Evolutionary conservation across 2,113 vertebrate genomes (phyloP).

Genomic region (Psittacus erithacus): DNA sequence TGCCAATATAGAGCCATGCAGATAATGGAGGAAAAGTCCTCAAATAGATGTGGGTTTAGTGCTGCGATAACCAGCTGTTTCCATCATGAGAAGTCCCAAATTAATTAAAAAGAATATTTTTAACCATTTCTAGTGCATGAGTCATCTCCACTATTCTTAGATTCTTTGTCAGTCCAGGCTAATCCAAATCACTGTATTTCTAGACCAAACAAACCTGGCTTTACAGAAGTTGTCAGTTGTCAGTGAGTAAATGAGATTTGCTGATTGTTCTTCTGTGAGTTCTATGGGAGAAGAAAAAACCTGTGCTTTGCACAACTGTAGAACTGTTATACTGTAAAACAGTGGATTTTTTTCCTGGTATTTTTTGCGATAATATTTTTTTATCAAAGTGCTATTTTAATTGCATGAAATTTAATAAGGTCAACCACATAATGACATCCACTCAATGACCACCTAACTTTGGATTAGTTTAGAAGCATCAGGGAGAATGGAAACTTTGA

Average conservation of each 20-base stretch:
- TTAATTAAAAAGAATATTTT: neutral
- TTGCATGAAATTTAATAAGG: neutral
- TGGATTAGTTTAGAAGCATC: neutral
- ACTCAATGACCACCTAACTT: neutral
- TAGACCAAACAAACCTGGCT: neutral
- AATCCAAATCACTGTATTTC: neutral
- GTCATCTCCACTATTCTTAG: neutral
- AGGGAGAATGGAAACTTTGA: neutral
- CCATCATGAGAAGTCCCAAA: neutral
- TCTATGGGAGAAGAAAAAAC: neutral
- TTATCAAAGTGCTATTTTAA: neutral
- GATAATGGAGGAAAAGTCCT: neutral
- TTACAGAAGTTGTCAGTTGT: neutral
- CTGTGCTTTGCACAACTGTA: neutral
- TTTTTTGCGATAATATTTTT: neutral
- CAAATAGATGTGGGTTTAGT: neutral
- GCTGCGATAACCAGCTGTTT: neutral
- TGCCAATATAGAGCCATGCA: neutral
- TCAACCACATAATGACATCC: neutral
- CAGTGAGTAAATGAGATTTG: neutral
- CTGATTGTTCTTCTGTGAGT: neutral
- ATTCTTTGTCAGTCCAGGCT: neutral
- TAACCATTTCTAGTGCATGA: neutral
- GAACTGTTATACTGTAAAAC: neutral
- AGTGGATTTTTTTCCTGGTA: neutral